Base-by-base conservation (phyloP, 2,113 vertebrate genomes). In the Calonectris borealis region DNA sequence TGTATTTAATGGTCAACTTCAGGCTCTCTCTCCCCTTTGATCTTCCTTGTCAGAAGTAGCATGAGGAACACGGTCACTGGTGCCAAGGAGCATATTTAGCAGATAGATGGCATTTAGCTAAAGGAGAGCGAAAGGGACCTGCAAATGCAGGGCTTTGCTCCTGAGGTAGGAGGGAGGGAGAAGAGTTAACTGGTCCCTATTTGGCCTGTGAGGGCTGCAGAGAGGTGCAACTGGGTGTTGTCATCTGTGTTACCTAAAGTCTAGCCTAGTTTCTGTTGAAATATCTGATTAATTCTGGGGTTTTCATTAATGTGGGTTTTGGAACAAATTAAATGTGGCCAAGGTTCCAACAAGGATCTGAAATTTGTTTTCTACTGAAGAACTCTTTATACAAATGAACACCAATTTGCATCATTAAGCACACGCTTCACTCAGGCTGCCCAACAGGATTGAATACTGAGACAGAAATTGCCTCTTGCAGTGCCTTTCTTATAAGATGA, bases 221-320 rank as follows among this genome's bases (percentile, higher is more conserved):
- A 88, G 58, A 76, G 83, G 55, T 82, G 68, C 72, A 81, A 44
- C 55, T 65, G 34, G n/a, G 54, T 83, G 78, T 91, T 83, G 88
- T 73, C 68, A 73, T 58, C 34, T 22, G 40, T 27, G 32, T 95
- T 92, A 83, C 85, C 54, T 81, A 69, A 94, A 9, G 60, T 87
- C 57, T 91, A 87, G 55, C 49, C 77, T 82, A 83, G 81, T 87
- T 96, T 90, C 81, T 83, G 16, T 57, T 91, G 91, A 87, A 96
- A 87, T 65, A 85, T 6, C 26, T 83, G 70, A 85, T 87, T 93
- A 83, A 80, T 95, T 88, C 90, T 0, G 20, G 38, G 55, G 16
- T 54, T 94, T 88, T 80, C 46, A 70, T 92, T 93, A 81, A 86
- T 93, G 55, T 93, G 93, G 85, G 51, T 25, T 96, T 95, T 71